Percentiles rank a stretch among this genome's conserved stretches.
Evolutionary conservation across 2,888 invertebrate species (phyloP).

Genomic region (Thysanoteuthis rhombus): DNA sequence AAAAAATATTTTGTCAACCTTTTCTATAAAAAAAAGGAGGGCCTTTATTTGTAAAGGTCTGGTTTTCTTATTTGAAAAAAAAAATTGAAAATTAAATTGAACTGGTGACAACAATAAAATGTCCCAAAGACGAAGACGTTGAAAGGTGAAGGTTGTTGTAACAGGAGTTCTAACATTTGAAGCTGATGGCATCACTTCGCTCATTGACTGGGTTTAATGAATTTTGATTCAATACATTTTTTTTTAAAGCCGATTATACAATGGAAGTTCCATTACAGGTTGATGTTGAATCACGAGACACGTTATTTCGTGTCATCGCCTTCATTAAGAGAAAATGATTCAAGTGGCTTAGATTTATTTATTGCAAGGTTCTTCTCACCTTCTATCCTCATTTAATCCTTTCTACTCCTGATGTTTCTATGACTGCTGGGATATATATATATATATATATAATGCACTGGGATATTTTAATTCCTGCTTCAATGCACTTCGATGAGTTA

Average conservation of each 20-base stretch:
- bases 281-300: neutral
- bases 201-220: neutral
- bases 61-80: neutral
- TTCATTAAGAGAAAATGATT: too few relatives aligned
- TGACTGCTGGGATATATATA: too few relatives aligned
- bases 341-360: too few relatives aligned
- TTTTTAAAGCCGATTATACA: neutral
- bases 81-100: neutral
- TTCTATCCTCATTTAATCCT: too few relatives aligned
- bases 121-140: too few relatives aligned
- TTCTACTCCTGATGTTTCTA: too few relatives aligned
- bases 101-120: too few relatives aligned
- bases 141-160: too few relatives aligned
- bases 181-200: neutral
- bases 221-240: neutral
- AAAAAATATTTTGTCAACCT: neutral
- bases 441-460: too few relatives aligned
- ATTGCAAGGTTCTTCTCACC: too few relatives aligned
- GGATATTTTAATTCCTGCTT: too few relatives aligned
- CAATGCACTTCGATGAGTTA: too few relatives aligned
- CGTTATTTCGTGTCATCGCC: neutral
- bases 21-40: neutral
- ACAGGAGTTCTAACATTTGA: neutral
- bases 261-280: neutral
- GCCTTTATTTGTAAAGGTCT: neutral